phyloP scores from a whole-genome alignment of 2,888 invertebrate species.

The Cheilosia variabilis region DNA sequence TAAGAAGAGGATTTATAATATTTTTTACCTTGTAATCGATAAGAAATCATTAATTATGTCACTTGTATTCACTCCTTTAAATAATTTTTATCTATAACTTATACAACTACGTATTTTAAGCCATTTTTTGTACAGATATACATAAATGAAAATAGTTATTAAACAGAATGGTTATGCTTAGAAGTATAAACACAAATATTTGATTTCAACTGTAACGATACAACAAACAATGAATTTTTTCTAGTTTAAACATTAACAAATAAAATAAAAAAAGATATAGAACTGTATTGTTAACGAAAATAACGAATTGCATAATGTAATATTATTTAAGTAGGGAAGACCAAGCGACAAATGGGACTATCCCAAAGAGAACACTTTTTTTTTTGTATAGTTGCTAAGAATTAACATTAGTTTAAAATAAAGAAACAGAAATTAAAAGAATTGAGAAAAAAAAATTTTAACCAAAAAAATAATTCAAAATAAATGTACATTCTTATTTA shows the following conservation, averaged over 20 bases:
- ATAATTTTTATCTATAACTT: conserved; percentile 54
- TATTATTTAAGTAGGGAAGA: conserved; percentile 56
- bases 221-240: conserved; percentile 54
- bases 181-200: conserved; percentile 57
- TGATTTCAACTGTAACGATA: conserved; percentile 57
- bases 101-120: conserved; percentile 63
- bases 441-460: conserved; percentile 59
- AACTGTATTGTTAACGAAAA: conserved; percentile 39
- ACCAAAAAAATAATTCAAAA: conserved; percentile 72
- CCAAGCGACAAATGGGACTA: conserved; percentile 68
- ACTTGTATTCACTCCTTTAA: conserved; percentile 41
- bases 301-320: conserved; percentile 23
- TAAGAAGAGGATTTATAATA: conserved; percentile 29
- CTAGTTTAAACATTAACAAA: conserved; percentile 36
- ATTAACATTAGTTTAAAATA: conserved; percentile 59
- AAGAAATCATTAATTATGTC: conserved; percentile 43
- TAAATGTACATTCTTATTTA: conserved; percentile 76
- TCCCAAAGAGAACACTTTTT: conserved; percentile 50
- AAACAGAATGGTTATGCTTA: conserved; percentile 63
- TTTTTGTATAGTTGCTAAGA: conserved; percentile 57
- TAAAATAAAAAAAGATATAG: not conserved
- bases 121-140: conserved; percentile 76
- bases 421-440: conserved; percentile 24
- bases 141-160: conserved; percentile 34
- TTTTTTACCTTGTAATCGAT: conserved; percentile 50